Percentiles rank a stretch among this genome's conserved stretches.
phyloP scores from a whole-genome alignment of 2,113 vertebrate genomes.

The Albula glossodonta region DNA sequence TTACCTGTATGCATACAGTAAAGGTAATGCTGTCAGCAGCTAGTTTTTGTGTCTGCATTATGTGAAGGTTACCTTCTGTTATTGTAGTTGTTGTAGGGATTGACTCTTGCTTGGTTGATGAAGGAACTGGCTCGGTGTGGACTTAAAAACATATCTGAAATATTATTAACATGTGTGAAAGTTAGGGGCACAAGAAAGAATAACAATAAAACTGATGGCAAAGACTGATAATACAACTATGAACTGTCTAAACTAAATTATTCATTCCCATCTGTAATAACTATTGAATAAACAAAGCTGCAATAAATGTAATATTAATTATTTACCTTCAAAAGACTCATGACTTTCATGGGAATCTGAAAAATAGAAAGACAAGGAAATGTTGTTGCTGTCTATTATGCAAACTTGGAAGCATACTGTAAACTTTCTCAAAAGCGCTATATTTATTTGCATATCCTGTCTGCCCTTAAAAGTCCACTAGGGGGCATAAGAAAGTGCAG shows the following conservation, averaged over 20 bases:
- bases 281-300: constrained; percentile 20
- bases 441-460: background rate
- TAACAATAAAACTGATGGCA: background rate
- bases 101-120: constrained; percentile 44
- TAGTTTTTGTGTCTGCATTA: background rate
- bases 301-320: constrained; percentile 18
- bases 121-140: constrained; percentile 64
- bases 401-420: background rate
- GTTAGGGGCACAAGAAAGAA: constrained; percentile 25
- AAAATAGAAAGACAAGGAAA: constrained; percentile 40
- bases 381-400: background rate
- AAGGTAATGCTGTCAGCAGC: background rate
- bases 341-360: constrained; percentile 73
- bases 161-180: constrained; percentile 18
- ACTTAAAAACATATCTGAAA: constrained; percentile 64
- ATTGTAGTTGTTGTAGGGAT: constrained; percentile 19
- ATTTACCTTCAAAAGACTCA: constrained; percentile 70
- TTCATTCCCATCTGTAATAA: background rate
- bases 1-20: constrained; percentile 42
- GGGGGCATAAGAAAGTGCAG: constrained; percentile 2
- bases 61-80: constrained; percentile 8
- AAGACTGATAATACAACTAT: background rate
- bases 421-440: background rate
- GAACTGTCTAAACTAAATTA: background rate
- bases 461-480: background rate